These are phyloP conservation scores for Anoura caudifer DNA, from an alignment of 2,113 vertebrate genomes.

Conservation along the genomic window DNA sequence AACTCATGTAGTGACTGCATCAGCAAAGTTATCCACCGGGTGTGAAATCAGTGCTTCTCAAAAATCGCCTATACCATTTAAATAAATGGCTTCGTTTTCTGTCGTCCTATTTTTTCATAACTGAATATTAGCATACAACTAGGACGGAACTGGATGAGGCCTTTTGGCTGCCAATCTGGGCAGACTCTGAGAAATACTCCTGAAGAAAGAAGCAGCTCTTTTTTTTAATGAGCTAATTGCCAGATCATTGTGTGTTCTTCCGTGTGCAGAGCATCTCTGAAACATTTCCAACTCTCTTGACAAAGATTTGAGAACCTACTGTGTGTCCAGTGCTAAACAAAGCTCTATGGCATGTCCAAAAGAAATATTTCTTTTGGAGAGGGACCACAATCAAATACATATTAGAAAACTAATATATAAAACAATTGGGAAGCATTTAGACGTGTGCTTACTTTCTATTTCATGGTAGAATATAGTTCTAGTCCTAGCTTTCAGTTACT, in stretches of 20 bases:
- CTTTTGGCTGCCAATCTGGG: background rate
- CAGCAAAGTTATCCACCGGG: background rate
- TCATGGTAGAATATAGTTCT: background rate
- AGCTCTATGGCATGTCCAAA: background rate
- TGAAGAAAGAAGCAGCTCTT: background rate
- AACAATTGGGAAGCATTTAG: background rate
- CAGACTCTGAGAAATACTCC: background rate
- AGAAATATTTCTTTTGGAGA: background rate
- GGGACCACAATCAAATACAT: background rate
- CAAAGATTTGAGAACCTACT: background rate
- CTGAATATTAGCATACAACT: background rate
- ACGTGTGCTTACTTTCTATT: background rate
- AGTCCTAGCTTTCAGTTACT: background rate
- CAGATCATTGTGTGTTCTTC: background rate
- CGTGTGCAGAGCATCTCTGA: background rate
- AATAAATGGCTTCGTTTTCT: background rate
- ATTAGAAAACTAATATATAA: background rate
- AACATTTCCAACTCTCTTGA: background rate
- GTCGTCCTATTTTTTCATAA: background rate
- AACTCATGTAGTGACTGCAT: background rate
- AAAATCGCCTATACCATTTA: background rate
- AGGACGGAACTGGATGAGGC: background rate
- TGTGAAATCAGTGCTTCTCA: slow-evolving; percentile 4
- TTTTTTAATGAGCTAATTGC: background rate
- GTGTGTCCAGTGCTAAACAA: background rate